Evolutionary conservation across 2,888 invertebrate genomes (phyloP).

Genomic region (Drosophila infuscata): DNA sequence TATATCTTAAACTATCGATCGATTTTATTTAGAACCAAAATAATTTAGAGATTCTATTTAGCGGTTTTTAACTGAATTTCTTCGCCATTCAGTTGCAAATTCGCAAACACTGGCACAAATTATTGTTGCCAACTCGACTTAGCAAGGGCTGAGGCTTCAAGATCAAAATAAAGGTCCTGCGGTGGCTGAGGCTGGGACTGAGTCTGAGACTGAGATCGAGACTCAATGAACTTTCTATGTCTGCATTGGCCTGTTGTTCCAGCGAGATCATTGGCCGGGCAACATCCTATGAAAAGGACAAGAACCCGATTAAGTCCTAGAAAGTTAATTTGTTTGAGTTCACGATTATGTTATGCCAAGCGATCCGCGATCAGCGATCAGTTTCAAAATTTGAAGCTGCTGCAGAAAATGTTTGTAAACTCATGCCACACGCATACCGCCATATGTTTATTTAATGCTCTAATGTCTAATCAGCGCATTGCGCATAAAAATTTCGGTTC

Average conservation of each 20-base stretch:
- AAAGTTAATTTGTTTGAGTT: neutral
- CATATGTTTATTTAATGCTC: conserved; percentile 18
- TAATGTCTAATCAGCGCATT: conserved; percentile 55
- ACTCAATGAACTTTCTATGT: conserved; percentile 23
- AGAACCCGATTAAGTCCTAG: conserved; percentile 31
- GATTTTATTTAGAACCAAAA: neutral
- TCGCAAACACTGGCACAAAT: neutral
- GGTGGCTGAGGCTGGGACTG: neutral
- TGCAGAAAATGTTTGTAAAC: conserved; percentile 9
- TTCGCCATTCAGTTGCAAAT: neutral
- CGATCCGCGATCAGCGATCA: neutral
- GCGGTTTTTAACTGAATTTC: conserved; percentile 3
- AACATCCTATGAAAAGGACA: conserved; percentile 65
- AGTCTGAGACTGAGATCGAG: neutral
- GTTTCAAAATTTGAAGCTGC: conserved; percentile 14
- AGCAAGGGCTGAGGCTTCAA: conserved; percentile 28
- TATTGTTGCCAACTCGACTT: conserved; percentile 30
- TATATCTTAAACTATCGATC: neutral
- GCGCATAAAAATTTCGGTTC: conserved; percentile 35
- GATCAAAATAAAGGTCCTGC: conserved; percentile 8
- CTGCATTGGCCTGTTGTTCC: neutral
- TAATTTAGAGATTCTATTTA: neutral
- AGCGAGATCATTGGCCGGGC: conserved; percentile 62
- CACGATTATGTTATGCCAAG: conserved; percentile 45
- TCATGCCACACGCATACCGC: conserved; percentile 5